Percentiles rank a stretch among this genome's conserved stretches.
Conservation (phyloP, 2,113 vertebrate species). For the Nesoenas mayeri region DNA sequence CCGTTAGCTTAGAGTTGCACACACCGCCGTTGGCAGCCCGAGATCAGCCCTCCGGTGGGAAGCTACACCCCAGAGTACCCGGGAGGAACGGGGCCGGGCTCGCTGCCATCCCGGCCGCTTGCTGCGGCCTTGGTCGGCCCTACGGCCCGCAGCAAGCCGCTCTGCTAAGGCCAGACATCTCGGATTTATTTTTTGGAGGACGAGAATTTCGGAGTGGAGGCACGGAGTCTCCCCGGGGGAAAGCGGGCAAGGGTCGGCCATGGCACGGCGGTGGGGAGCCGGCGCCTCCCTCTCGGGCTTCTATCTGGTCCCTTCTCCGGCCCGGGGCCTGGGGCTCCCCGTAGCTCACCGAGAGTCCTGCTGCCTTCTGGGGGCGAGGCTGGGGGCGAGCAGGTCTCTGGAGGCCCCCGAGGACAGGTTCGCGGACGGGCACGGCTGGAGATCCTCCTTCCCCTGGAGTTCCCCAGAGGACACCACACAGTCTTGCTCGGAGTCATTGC, state of each 20-base stretch:
- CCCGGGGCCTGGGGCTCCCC: background rate
- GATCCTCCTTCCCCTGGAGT: slow-evolving; percentile 74
- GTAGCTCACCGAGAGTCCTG: slow-evolving; percentile 70
- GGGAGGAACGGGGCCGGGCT: background rate
- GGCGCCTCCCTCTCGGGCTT: background rate
- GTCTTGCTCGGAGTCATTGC: slow-evolving; percentile 87
- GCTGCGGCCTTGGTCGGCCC: background rate
- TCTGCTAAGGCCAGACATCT: background rate
- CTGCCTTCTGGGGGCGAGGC: slow-evolving; percentile 59
- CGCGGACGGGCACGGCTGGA: background rate
- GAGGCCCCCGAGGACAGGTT: slow-evolving; percentile 28
- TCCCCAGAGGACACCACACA: slow-evolving; percentile 89
- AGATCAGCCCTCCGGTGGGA: background rate
- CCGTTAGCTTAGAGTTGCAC: background rate
- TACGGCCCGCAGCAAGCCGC: background rate
- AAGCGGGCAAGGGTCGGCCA: background rate
- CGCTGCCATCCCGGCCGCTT: background rate
- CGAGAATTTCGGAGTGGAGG: background rate
- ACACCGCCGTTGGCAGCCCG: background rate
- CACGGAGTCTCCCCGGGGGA: background rate
- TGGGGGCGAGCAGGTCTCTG: slow-evolving; percentile 61
- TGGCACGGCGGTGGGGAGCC: background rate
- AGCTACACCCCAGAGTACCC: too few relatives aligned
- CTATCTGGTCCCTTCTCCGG: background rate
- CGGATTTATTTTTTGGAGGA: background rate